Evolutionary conservation across 2,797 vertebrate genomes (phyloP).

Genomic region (Chloroceryle inda): DNA sequence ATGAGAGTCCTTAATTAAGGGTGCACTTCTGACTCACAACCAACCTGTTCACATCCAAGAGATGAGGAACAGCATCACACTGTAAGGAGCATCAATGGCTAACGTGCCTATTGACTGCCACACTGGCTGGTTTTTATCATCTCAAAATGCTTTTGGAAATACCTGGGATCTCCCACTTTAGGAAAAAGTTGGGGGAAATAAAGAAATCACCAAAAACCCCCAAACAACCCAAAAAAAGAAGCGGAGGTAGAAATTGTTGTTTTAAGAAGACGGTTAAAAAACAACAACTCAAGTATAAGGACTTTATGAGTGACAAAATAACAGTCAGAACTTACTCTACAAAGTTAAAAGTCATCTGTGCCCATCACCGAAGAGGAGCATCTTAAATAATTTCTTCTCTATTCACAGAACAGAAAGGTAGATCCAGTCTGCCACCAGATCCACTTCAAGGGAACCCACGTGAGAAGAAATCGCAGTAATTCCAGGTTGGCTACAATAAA

Average conservation of each 20-base stretch:
- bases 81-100: background rate
- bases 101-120: background rate
- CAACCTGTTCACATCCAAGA: background rate
- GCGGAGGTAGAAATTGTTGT: constrained; percentile 62
- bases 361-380: background rate
- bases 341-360: background rate
- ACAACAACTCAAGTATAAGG: constrained; percentile 54
- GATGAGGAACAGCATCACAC: background rate
- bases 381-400: background rate
- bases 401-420: constrained; percentile 16
- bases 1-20: background rate
- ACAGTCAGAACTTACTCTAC: background rate
- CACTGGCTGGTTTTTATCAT: background rate
- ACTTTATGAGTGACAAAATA: background rate
- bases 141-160: background rate
- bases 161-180: background rate
- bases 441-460: background rate
- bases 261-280: constrained; percentile 21
- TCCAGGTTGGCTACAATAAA: background rate
- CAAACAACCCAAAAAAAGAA: background rate
- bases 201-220: background rate
- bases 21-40: background rate
- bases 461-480: background rate
- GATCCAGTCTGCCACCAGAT: background rate
- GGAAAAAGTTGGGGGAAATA: background rate